Conservation (phyloP, 1,140 invertebrate genomes). For the Maniola jurtina region DNA sequence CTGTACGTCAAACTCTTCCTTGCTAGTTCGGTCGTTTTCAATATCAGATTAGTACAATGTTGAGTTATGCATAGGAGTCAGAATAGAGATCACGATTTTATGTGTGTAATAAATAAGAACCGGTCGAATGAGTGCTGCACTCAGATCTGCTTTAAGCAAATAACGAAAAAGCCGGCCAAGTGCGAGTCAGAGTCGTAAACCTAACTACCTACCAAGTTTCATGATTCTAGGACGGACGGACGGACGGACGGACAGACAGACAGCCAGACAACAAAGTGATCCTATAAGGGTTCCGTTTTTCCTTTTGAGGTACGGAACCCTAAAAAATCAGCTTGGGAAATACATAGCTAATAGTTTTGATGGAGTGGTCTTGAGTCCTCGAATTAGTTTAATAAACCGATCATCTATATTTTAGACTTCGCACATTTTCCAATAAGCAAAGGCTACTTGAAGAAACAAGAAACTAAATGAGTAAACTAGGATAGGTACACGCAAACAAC, state of each 20-base stretch:
- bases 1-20: slow-evolving; percentile 31
- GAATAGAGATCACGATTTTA: slow-evolving; percentile 27
- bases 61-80: slow-evolving; percentile 28
- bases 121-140: slow-evolving; percentile 14
- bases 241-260: too few species aligned
- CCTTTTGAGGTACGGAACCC: too few species aligned
- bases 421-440: too few species aligned
- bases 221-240: too few species aligned
- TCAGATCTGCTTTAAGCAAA: background rate
- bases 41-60: slow-evolving; percentile 33
- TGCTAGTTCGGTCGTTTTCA: slow-evolving; percentile 32
- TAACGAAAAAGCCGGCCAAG: too few species aligned
- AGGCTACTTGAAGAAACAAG: background rate
- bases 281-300: too few species aligned
- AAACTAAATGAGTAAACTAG: slow-evolving; percentile 1
- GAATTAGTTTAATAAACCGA: too few species aligned
- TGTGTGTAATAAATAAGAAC: slow-evolving; percentile 30
- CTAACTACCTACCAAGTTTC: too few species aligned
- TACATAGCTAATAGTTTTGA: background rate
- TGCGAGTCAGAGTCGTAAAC: too few species aligned
- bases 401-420: too few species aligned
- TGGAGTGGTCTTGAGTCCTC: too few species aligned
- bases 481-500: background rate
- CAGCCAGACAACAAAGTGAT: too few species aligned
- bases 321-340: background rate